phyloP scores from a whole-genome alignment of 2,888 invertebrate species.

The Troides aeacus region DNA sequence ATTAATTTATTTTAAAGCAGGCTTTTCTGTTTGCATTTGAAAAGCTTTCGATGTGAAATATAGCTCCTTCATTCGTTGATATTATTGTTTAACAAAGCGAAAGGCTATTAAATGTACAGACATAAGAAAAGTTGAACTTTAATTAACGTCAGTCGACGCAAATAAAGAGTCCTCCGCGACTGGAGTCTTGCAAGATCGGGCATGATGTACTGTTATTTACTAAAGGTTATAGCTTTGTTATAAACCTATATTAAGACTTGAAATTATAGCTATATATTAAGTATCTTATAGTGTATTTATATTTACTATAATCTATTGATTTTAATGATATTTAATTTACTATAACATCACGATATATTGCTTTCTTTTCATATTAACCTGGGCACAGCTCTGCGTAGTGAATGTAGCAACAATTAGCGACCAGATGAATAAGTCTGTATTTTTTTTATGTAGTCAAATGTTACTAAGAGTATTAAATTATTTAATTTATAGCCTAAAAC shows the following conservation, averaged over 20 bases:
- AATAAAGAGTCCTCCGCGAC: constrained; percentile 24
- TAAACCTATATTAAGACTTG: not conserved
- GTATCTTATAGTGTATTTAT: not conserved
- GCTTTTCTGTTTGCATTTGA: constrained; percentile 12
- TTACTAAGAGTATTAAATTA: too few relatives aligned
- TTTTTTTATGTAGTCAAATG: too few relatives aligned
- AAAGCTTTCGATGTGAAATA: constrained; percentile 9
- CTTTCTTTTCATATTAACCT: too few relatives aligned
- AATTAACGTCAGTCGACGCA: constrained; percentile 28
- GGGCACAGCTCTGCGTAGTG: too few relatives aligned
- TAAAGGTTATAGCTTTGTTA: not conserved
- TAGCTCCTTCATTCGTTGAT: constrained; percentile 18
- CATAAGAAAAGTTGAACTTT: constrained; percentile 22
- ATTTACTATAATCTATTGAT: not conserved
- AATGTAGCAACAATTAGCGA: too few relatives aligned
- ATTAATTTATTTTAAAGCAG: constrained; percentile 27
- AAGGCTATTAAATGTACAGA: constrained; percentile 23
- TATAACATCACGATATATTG: too few relatives aligned
- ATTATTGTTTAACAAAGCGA: constrained; percentile 19
- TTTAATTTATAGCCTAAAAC: too few relatives aligned
- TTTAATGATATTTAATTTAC: too few relatives aligned
- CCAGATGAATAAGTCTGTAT: too few relatives aligned
- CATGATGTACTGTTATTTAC: constrained; percentile 10
- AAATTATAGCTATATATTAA: not conserved
- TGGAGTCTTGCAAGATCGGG: constrained; percentile 14